Conservation (phyloP, 1,140 invertebrate species). For the Drosophila nikananu region DNA sequence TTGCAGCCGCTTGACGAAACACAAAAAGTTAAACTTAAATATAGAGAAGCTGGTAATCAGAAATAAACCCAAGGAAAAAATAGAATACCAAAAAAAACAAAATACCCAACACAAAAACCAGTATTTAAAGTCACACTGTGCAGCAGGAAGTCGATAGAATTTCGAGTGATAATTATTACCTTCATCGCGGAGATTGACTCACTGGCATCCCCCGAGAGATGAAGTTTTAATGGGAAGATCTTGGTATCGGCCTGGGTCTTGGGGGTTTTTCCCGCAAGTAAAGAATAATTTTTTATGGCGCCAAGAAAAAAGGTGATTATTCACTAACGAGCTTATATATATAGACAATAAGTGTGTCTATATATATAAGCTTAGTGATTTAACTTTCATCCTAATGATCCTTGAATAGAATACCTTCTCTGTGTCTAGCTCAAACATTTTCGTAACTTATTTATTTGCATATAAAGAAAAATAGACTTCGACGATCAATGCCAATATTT, state of each 20-base stretch:
- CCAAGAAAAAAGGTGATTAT: constrained; percentile 1
- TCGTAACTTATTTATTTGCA: constrained; percentile 31
- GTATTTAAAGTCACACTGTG: constrained; percentile 27
- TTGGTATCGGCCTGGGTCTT: background rate
- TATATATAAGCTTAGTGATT: background rate
- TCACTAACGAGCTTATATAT: too few species aligned
- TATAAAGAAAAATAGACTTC: background rate
- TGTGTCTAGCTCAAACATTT: background rate
- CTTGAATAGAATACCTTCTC: background rate
- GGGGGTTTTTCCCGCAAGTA: constrained; percentile 6
- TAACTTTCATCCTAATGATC: background rate
- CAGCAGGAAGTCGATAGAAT: constrained; percentile 26
- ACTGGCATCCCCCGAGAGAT: constrained; percentile 38
- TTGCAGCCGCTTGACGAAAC: constrained; percentile 14
- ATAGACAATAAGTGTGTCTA: too few species aligned
- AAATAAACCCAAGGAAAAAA: constrained; percentile 31
- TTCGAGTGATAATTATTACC: constrained; percentile 6
- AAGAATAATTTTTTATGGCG: background rate
- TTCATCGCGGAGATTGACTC: constrained; percentile 19
- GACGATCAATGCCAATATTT: background rate
- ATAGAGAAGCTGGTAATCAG: constrained; percentile 42
- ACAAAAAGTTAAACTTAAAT: constrained; percentile 34
- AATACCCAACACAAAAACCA: constrained; percentile 15
- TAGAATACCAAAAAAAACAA: constrained; percentile 10
- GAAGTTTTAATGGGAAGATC: constrained; percentile 1